Conservation (phyloP, 2,113 vertebrate species). For the Camelus dromedarius region DNA sequence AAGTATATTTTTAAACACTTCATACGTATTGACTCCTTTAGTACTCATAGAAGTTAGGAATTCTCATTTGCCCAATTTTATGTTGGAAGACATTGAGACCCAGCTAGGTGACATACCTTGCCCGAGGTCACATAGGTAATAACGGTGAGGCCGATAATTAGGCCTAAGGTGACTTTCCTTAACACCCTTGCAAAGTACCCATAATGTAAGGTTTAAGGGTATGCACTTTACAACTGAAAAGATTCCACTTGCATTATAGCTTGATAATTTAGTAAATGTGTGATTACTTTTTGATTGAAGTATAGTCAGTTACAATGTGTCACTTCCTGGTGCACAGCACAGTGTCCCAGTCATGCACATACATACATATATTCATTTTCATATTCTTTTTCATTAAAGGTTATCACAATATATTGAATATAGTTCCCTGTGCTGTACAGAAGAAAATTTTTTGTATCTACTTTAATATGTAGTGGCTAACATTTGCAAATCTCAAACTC, state of each 20-base stretch:
- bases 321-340: too few relatives aligned
- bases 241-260: background rate
- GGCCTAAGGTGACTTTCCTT: background rate
- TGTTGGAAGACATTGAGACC: background rate
- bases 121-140: background rate
- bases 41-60: background rate
- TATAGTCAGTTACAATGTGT: too few relatives aligned
- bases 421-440: too few relatives aligned
- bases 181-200: background rate
- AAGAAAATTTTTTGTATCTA: too few relatives aligned
- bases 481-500: too few relatives aligned
- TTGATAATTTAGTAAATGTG: background rate
- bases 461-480: too few relatives aligned
- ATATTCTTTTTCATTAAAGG: too few relatives aligned
- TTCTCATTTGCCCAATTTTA: background rate
- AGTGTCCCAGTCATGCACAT: too few relatives aligned
- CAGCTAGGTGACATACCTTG: background rate
- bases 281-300: background rate
- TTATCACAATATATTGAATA: too few relatives aligned
- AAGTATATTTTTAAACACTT: background rate
- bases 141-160: background rate
- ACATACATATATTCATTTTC: too few relatives aligned
- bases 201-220: background rate
- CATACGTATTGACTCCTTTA: background rate
- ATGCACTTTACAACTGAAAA: background rate